Evolutionary conservation across 2,888 invertebrate species (phyloP).

Genomic region (Cantharis rustica): DNA sequence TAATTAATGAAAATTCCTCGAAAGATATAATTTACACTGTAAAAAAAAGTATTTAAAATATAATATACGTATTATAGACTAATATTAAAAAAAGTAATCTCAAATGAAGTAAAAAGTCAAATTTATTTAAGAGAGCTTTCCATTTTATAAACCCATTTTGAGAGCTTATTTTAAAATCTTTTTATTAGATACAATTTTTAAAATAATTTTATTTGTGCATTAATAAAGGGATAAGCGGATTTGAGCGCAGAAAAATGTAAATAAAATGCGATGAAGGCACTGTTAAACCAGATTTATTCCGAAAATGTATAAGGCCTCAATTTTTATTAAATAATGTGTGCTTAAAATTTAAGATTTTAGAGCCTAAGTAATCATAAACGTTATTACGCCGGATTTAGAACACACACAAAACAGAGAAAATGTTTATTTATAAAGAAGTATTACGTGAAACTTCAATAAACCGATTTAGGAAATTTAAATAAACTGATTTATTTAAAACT

Average conservation of each 20-base stretch:
- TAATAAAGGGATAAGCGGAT: not conserved
- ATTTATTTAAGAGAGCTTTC: no score
- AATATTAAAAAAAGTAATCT: no score
- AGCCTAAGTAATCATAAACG: not conserved
- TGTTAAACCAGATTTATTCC: not conserved
- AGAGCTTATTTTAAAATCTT: not conserved
- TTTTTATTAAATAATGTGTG: not conserved
- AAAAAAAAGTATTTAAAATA: no score
- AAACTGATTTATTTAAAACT: not conserved
- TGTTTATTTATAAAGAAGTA: not conserved
- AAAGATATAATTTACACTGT: not conserved
- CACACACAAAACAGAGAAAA: not conserved
- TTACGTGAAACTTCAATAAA: not conserved
- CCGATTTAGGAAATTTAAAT: not conserved
- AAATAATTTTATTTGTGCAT: not conserved
- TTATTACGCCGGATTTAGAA: not conserved
- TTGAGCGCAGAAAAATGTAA: not conserved
- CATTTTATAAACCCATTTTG: not conserved
- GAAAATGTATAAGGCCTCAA: not conserved
- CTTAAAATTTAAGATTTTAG: not conserved
- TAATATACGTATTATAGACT: no score
- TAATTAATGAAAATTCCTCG: not conserved
- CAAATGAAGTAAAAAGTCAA: no score
- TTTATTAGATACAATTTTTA: not conserved
- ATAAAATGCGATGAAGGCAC: not conserved